Percentiles rank a stretch among this genome's conserved stretches.
Conservation (phyloP, 1,140 invertebrate genomes). For the Aphaenogaster rudis region DNA sequence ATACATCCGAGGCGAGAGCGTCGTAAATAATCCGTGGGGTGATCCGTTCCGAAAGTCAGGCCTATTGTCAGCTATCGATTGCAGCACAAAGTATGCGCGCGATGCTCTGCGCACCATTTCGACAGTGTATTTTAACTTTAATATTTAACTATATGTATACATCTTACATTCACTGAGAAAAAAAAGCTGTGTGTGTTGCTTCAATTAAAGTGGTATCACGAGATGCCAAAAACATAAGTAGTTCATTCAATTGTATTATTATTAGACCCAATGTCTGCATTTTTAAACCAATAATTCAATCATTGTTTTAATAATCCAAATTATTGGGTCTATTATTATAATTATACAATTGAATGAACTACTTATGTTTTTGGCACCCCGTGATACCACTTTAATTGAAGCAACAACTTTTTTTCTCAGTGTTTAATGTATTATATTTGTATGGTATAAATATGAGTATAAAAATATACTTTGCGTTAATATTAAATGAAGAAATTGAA, state of each 20-base stretch:
- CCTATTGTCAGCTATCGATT: conserved; percentile 48
- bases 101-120: not conserved
- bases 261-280: no score
- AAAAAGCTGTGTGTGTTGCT: no score
- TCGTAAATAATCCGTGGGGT: conserved; percentile 53
- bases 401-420: no score
- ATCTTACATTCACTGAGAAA: not conserved
- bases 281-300: no score
- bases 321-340: no score
- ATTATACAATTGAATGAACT: no score
- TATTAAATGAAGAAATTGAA: conserved; percentile 2
- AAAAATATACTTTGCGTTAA: not conserved
- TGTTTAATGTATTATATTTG: not conserved
- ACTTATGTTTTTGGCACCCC: no score
- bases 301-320: no score
- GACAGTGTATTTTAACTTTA: not conserved
- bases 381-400: no score
- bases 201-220: no score
- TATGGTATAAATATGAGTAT: not conserved
- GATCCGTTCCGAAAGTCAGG: conserved; percentile 40
- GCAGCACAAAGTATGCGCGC: not conserved
- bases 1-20: conserved; percentile 54
- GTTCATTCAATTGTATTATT: no score
- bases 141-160: not conserved
- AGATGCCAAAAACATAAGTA: no score